Conservation (phyloP, 2,888 invertebrate species). For the Sipha maydis region DNA sequence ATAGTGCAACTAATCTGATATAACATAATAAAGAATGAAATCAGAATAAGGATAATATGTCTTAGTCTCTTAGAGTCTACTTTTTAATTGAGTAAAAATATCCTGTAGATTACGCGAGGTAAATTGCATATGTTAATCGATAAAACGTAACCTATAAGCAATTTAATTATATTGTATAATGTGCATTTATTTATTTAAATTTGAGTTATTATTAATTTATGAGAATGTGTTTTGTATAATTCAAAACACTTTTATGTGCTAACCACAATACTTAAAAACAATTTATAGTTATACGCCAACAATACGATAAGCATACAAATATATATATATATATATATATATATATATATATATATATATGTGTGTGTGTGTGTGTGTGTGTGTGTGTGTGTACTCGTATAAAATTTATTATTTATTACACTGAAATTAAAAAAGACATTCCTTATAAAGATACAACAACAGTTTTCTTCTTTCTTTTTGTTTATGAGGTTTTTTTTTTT, state of each 20-base stretch:
- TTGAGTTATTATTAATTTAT: neutral
- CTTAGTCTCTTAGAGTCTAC: neutral
- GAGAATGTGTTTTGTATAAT: neutral
- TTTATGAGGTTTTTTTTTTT: neutral
- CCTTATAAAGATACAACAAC: neutral
- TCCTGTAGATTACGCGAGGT: neutral
- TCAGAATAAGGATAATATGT: neutral
- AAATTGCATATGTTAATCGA: neutral
- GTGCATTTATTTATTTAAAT: neutral
- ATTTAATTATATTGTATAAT: neutral
- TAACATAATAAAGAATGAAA: neutral
- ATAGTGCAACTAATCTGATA: neutral
- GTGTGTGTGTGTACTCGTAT: too few species aligned
- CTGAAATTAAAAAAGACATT: neutral
- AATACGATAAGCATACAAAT: neutral
- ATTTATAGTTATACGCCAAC: neutral
- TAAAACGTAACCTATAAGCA: neutral
- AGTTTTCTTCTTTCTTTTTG: neutral
- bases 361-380: too few species aligned
- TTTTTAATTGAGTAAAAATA: constrained; percentile 7
- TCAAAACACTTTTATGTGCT: neutral
- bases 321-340: neutral
- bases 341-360: too few species aligned
- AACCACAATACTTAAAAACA: neutral
- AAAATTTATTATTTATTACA: constrained; percentile 15